Conservation (phyloP, 2,888 invertebrate genomes). For the Heliconius cydno region DNA sequence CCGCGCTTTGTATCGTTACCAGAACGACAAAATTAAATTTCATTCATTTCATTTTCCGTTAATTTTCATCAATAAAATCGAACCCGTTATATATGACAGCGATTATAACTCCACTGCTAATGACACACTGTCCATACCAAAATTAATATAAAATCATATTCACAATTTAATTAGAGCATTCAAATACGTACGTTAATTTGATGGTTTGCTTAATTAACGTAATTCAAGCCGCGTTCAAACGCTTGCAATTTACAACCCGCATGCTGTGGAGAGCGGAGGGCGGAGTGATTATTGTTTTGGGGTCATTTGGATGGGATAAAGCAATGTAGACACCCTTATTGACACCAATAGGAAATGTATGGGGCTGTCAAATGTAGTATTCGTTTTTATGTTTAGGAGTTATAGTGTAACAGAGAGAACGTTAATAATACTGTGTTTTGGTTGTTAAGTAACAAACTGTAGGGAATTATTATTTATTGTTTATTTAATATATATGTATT, state of each 20-base stretch:
- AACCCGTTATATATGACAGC: background rate
- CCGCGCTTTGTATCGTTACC: no score
- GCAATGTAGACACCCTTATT: conserved; percentile 66
- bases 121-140: background rate
- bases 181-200: conserved; percentile 58
- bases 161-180: conserved; percentile 54
- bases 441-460: no score
- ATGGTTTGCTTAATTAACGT: conserved; percentile 73
- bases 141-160: conserved; percentile 1
- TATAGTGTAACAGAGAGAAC: background rate
- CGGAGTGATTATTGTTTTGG: conserved; percentile 75
- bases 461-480: no score
- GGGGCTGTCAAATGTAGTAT: conserved; percentile 51
- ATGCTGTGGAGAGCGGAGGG: conserved; percentile 69
- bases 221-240: conserved; percentile 78
- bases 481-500: no score
- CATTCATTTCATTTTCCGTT: no score
- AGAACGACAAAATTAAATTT: no score
- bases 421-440: no score
- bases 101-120: background rate
- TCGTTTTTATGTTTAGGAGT: background rate
- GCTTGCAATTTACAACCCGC: conserved; percentile 77
- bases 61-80: background rate
- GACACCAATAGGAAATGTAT: conserved; percentile 49
- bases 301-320: conserved; percentile 76